phyloP scores from a whole-genome alignment of 2,888 invertebrate species.

The Hirtodrosophila alboralis region DNA sequence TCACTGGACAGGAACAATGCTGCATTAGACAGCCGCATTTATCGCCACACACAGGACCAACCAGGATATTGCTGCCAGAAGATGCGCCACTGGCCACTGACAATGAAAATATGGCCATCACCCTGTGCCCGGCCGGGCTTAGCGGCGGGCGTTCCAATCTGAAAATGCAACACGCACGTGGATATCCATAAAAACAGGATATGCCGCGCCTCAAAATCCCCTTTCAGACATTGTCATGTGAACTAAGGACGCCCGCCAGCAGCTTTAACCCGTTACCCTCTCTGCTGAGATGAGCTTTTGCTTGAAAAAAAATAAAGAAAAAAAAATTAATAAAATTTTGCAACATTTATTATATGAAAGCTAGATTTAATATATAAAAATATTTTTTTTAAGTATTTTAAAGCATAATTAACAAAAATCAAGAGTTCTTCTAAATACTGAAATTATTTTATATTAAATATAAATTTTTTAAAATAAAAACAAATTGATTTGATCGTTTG shows the following conservation, averaged over 20 bases:
- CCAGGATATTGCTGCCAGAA: conserved; percentile 25
- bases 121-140: conserved; percentile 30
- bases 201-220: conserved; percentile 54
- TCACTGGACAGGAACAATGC: conserved; percentile 74
- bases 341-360: too few relatives aligned
- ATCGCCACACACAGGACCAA: conserved; percentile 54
- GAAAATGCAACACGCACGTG: conserved; percentile 51
- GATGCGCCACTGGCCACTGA: conserved; percentile 40
- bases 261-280: conserved; percentile 41
- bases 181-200: conserved; percentile 34
- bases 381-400: too few relatives aligned
- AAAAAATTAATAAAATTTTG: too few relatives aligned
- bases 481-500: too few relatives aligned
- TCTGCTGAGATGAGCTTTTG: conserved; percentile 18
- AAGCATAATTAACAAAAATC: too few relatives aligned
- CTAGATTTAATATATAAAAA: too few relatives aligned
- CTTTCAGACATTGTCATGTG: conserved; percentile 61
- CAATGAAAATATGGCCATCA: conserved; percentile 46
- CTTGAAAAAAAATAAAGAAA: too few relatives aligned
- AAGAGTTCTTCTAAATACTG: too few relatives aligned
- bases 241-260: conserved; percentile 62
- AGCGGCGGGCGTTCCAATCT: conserved; percentile 55
- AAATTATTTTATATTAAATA: too few relatives aligned
- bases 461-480: too few relatives aligned
- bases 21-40: conserved; percentile 66